These are phyloP conservation scores for Conus betulinus DNA, from an alignment of 1,140 invertebrate species.

Conservation along the genomic window DNA sequence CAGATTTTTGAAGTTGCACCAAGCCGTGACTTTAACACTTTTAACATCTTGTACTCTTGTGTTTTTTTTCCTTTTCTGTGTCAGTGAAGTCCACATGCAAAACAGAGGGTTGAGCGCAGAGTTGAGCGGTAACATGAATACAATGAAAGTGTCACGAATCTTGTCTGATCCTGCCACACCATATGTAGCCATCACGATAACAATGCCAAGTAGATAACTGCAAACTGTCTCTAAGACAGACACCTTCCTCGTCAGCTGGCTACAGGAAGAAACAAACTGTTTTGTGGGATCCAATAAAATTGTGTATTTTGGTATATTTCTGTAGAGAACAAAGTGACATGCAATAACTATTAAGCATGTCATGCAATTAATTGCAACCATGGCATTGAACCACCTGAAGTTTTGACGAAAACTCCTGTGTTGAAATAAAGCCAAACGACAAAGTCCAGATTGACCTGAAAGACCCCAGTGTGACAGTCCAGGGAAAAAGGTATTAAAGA, in stretches of 20 bases:
- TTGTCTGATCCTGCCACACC: not conserved
- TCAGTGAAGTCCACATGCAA: not conserved
- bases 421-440: not conserved
- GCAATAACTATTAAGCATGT: not conserved
- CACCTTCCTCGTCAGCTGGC: not conserved
- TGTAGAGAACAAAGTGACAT: not conserved
- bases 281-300: not conserved
- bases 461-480: conserved; percentile 31
- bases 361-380: not conserved
- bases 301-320: not conserved
- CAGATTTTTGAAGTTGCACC: no score
- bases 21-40: no score
- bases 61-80: not conserved
- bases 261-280: not conserved
- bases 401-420: not conserved
- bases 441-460: not conserved
- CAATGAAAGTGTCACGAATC: not conserved
- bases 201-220: not conserved
- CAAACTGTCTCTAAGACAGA: not conserved
- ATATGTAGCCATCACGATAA: not conserved
- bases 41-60: no score
- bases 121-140: not conserved
- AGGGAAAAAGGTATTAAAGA: conserved; percentile 8
- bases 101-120: not conserved
- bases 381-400: not conserved